Evolutionary conservation across 2,113 vertebrate species (phyloP).

Genomic region (Rana temporaria): DNA sequence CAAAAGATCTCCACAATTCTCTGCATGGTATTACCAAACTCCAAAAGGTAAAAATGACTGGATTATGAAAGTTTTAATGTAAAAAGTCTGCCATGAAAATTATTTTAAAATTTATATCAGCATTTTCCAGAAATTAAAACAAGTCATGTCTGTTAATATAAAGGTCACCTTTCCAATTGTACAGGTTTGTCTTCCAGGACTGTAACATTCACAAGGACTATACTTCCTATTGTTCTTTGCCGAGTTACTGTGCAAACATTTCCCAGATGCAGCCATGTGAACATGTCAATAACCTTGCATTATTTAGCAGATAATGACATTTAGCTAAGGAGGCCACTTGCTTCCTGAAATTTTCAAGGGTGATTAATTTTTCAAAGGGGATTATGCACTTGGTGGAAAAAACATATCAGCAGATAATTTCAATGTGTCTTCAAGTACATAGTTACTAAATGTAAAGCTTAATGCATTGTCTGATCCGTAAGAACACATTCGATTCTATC

Average conservation of each 20-base stretch:
- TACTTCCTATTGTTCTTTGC: constrained; percentile 14
- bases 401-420: not conserved
- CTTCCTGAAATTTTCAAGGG: constrained; percentile 41
- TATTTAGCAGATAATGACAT: constrained; percentile 52
- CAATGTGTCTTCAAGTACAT: not conserved
- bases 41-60: too few species aligned
- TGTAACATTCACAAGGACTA: not conserved
- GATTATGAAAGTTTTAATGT: too few species aligned
- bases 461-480: too few species aligned
- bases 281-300: constrained; percentile 48
- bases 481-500: too few species aligned
- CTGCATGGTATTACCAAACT: too few species aligned
- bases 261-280: constrained; percentile 44
- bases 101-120: too few species aligned
- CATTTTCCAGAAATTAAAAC: not conserved
- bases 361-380: constrained; percentile 49
- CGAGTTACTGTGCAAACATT: constrained; percentile 13
- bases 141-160: not conserved
- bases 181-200: too few species aligned
- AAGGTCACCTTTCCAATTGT: too few species aligned
- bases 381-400: constrained; percentile 27
- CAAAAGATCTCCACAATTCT: too few species aligned
- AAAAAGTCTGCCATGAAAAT: too few species aligned
- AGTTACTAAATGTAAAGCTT: not conserved
- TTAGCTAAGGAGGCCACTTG: constrained; percentile 43